phyloP scores from a whole-genome alignment of 64 coral and sea anemone genomes.

The Pocillopora damicornis region DNA sequence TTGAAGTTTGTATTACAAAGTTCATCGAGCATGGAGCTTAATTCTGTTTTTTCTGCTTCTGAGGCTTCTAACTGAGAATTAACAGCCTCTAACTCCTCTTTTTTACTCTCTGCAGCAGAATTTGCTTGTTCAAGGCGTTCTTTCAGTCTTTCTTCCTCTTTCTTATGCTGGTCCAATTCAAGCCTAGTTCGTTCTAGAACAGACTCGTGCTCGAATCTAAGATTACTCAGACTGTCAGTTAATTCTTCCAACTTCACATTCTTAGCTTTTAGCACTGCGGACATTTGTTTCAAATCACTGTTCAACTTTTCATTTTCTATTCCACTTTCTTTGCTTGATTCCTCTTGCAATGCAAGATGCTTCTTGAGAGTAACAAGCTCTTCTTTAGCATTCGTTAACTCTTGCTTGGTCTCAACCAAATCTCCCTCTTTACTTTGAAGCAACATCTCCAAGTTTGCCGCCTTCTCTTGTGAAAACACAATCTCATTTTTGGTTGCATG shows the following conservation, averaged over 20 bases:
- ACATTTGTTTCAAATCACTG: conserved; percentile 28
- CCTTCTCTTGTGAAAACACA: conserved; percentile 47
- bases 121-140: conserved; percentile 43
- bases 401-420: conserved; percentile 21
- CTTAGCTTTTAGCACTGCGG: conserved; percentile 5
- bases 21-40: conserved; percentile 36
- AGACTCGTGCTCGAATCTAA: conserved; percentile 33
- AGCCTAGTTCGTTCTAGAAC: conserved; percentile 20
- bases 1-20: conserved; percentile 35
- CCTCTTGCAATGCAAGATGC: conserved; percentile 30
- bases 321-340: neutral
- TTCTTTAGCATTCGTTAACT: conserved; percentile 1
- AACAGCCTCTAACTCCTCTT: conserved; percentile 34
- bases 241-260: conserved; percentile 36
- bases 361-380: conserved; percentile 20
- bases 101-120: conserved; percentile 40
- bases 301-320: conserved; percentile 36
- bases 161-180: conserved; percentile 32
- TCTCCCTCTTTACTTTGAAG: conserved; percentile 59
- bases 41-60: conserved; percentile 28
- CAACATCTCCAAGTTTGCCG: conserved; percentile 31
- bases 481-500: conserved; percentile 31
- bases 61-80: neutral
- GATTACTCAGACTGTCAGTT: conserved; percentile 35
- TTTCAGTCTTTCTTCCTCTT: conserved; percentile 35